Evolutionary conservation across 2,113 vertebrate species (phyloP).

Genomic region (Sminthopsis crassicaudata): DNA sequence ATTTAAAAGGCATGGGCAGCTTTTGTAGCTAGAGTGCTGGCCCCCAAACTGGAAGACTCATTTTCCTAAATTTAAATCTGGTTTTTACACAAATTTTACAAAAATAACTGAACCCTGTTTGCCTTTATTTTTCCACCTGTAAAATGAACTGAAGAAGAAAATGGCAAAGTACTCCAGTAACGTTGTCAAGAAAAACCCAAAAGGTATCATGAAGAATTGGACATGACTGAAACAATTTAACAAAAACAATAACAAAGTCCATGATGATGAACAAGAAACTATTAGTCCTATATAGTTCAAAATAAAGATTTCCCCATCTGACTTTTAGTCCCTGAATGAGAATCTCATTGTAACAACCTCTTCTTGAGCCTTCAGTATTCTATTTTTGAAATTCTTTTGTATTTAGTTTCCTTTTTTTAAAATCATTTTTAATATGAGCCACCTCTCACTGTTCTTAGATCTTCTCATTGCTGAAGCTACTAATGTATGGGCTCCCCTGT

Average conservation of each 20-base stretch:
- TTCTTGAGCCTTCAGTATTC: neutral
- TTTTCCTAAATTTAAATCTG: neutral
- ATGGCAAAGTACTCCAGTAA: neutral
- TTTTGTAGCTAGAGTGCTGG: neutral
- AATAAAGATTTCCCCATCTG: neutral
- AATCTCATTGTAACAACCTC: neutral
- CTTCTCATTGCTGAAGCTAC: neutral
- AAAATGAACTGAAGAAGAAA: neutral
- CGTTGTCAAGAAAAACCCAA: neutral
- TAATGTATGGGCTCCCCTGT: neutral
- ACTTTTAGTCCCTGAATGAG: neutral
- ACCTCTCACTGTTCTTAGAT: neutral
- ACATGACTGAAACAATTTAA: neutral
- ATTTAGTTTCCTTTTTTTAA: neutral
- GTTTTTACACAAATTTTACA: no score
- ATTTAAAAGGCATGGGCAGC: neutral
- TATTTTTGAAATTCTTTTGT: neutral
- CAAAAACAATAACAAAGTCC: neutral
- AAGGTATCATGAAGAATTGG: fast-evolving
- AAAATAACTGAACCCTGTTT: neutral
- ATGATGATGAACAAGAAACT: neutral
- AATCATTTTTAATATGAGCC: neutral
- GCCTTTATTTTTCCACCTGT: neutral
- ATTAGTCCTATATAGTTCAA: neutral
- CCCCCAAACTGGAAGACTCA: neutral